Percentiles rank a stretch among this genome's conserved stretches.
Conservation (phyloP, 2,113 vertebrate genomes). For the Calypte anna region DNA sequence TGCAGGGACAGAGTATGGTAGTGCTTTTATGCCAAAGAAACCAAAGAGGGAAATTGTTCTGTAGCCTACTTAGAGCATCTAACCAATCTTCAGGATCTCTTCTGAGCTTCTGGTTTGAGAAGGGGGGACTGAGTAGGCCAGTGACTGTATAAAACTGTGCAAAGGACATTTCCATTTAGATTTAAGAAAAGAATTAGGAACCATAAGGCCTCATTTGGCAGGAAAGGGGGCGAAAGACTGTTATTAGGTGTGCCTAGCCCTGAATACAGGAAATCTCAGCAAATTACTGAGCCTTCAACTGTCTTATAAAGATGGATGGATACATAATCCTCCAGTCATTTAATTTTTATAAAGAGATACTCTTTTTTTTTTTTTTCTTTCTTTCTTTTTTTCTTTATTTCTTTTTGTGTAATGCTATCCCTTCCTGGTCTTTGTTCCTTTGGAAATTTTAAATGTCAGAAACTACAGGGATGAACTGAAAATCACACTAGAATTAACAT, state of each 20-base stretch:
- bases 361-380: neutral
- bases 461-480: neutral
- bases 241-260: neutral
- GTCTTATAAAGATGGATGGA: neutral
- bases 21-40: neutral
- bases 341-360: neutral
- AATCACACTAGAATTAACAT: neutral
- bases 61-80: neutral
- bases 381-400: neutral
- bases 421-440: neutral
- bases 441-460: neutral
- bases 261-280: neutral
- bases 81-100: neutral
- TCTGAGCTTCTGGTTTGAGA: neutral
- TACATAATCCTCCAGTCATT: neutral
- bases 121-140: neutral
- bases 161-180: neutral
- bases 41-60: neutral
- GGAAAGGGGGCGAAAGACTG: neutral
- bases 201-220: neutral
- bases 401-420: neutral
- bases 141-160: neutral
- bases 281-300: neutral
- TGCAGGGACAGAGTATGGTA: neutral
- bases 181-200: neutral